These are phyloP conservation scores for Chironomus riparius DNA, from an alignment of 2,888 invertebrate genomes.

Conservation along the genomic window DNA sequence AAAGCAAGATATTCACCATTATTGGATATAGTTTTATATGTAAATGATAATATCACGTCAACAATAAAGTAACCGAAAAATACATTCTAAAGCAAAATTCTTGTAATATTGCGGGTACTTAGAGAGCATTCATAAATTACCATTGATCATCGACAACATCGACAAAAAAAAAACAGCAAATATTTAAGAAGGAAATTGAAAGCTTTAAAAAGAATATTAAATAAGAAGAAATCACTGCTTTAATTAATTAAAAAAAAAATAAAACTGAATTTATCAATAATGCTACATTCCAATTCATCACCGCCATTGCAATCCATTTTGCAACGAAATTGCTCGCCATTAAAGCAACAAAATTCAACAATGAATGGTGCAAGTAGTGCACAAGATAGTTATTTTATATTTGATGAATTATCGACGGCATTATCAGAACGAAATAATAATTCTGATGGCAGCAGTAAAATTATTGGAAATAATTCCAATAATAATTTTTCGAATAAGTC, in stretches of 20 bases:
- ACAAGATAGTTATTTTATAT: slow-evolving; percentile 29
- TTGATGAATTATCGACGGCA: slow-evolving; percentile 31
- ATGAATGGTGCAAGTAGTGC: slow-evolving; percentile 28
- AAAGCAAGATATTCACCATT: neutral
- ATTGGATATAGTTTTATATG: too few relatives aligned
- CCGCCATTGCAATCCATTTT: slow-evolving; percentile 29
- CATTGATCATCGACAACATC: neutral
- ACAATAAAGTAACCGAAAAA: neutral
- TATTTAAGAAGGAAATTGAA: slow-evolving; percentile 3
- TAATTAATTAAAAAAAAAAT: neutral
- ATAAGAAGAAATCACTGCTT: neutral
- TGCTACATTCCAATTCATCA: slow-evolving; percentile 28
- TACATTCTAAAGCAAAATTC: neutral
- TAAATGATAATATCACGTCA: neutral
- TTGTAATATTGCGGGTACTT: slow-evolving; percentile 16
- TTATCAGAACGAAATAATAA: slow-evolving; percentile 30
- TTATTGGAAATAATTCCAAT: slow-evolving; percentile 25
- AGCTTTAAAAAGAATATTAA: neutral
- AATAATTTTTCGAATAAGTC: slow-evolving; percentile 21
- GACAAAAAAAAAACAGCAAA: slow-evolving; percentile 4
- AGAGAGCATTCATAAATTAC: slow-evolving; percentile 1
- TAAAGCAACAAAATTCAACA: slow-evolving; percentile 27
- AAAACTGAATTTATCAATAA: neutral
- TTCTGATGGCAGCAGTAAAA: slow-evolving; percentile 30
- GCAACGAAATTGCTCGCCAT: slow-evolving; percentile 28